These are phyloP conservation scores for Microplitis deprimator DNA, from an alignment of 2,888 invertebrate genomes.

Conservation along the genomic window DNA sequence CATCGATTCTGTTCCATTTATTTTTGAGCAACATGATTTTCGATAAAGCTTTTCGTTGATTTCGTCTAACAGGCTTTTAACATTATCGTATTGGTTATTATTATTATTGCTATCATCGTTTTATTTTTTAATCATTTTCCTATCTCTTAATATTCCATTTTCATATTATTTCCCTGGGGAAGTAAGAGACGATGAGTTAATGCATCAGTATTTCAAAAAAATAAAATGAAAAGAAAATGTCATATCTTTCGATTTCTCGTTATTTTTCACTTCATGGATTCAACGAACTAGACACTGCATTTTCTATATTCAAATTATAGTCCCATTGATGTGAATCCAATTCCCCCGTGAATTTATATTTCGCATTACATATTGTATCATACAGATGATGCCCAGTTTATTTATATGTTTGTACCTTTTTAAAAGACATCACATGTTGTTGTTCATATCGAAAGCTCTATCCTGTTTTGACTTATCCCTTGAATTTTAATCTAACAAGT, in stretches of 20 bases:
- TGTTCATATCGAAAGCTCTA: no score
- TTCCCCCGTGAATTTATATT: neutral
- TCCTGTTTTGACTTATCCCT: neutral
- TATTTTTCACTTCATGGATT: neutral
- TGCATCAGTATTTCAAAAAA: neutral
- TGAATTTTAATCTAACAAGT: slow-evolving; percentile 8
- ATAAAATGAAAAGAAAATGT: neutral
- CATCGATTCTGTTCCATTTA: slow-evolving; percentile 14
- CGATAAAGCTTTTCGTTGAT: neutral
- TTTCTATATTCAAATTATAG: neutral
- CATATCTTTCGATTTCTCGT: slow-evolving; percentile 3
- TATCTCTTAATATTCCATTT: neutral
- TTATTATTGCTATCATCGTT: neutral
- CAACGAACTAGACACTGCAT: neutral
- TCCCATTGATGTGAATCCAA: neutral
- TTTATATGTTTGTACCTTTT: neutral
- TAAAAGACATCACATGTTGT: no score
- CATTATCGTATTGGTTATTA: neutral
- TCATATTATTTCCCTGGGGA: neutral
- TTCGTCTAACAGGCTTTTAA: slow-evolving; percentile 4
- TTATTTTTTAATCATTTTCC: neutral
- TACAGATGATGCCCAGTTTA: neutral
- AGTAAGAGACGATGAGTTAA: neutral
- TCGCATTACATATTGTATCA: neutral
- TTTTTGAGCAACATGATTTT: slow-evolving; percentile 19